Base-by-base conservation (phyloP, 64 coral and sea anemone species). In the Dendrophyllia cribrosa region DNA sequence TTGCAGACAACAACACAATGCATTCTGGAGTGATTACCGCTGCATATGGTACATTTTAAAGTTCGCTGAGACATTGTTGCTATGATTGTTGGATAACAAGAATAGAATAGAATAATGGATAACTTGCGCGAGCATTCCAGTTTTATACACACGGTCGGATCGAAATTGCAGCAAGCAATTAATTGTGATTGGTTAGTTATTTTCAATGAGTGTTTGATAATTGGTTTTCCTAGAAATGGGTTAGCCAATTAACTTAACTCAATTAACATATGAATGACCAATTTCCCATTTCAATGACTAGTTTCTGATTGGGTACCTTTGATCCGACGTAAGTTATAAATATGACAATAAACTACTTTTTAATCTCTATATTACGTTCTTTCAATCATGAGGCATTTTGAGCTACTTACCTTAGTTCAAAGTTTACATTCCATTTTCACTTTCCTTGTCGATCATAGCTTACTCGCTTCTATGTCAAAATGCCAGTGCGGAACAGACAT, bases 391-490 rank as follows among this genome's bases (percentile, higher is more conserved):
- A 47, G 45, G 44, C 71, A n/a, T 74, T 9, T 45, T 12, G 71
- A 74, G 26, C 14, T 74, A 48, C 71, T 46, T 15, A 74, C 71
- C 25, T 47, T 74, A 34, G 45, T 74, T 34, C 71, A 74, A 74
- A 74, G 71, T 15, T 46, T 25, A 9, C 71, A 74, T 3, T 25
- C 71, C 45, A 74, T 74, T 74, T 74, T 74, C 10, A 74, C 26
- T 25, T 74, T 74, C 43, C 71, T 74, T 74, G 71, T 74, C 10
- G 16, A 74, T 74, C 11, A 34, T 74, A 34, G 71, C 71, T 74
- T 74, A 34, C 71, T 74, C 11, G 71, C 71, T 45, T 25, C 71
- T 74, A 74, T 12, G 43, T 34, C 9, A 4, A 74, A 15, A 34
- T 74, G 71, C 12, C 45, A 25, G 13, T 74, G 71, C 13, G 71